These are phyloP conservation scores for Heliconius erato DNA, from an alignment of 2,888 invertebrate species.

Conservation along the genomic window DNA sequence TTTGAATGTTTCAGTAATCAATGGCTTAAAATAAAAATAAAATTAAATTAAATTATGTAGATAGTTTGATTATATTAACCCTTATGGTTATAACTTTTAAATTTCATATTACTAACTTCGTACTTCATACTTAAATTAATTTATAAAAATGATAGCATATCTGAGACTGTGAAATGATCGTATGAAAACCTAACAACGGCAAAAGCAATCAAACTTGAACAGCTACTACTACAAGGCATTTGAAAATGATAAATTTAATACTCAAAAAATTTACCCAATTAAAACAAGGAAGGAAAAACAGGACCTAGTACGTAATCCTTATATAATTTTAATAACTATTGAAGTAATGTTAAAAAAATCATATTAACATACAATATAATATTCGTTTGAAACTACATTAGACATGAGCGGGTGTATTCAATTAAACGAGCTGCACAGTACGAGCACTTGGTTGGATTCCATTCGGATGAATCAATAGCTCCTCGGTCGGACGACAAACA, in stretches of 20 bases:
- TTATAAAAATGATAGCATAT: no score
- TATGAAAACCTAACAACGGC: neutral
- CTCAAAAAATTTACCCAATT: neutral
- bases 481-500: conserved; percentile 38
- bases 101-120: no score
- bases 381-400: conserved; percentile 21
- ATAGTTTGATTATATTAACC: no score
- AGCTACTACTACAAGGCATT: neutral
- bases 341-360: neutral
- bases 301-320: no score
- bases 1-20: no score
- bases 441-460: conserved; percentile 48
- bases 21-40: no score
- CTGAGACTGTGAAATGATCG: neutral
- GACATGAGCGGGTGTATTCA: conserved; percentile 38
- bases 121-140: no score
- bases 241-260: neutral
- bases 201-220: no score
- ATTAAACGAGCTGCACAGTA: conserved; percentile 39
- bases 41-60: no score
- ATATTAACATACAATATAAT: conserved; percentile 18
- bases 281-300: no score
- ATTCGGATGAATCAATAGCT: conserved; percentile 48
- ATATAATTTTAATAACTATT: neutral
- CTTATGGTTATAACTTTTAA: no score